Conservation (phyloP, 2,797 vertebrate genomes). For the Antennarius maculatus region DNA sequence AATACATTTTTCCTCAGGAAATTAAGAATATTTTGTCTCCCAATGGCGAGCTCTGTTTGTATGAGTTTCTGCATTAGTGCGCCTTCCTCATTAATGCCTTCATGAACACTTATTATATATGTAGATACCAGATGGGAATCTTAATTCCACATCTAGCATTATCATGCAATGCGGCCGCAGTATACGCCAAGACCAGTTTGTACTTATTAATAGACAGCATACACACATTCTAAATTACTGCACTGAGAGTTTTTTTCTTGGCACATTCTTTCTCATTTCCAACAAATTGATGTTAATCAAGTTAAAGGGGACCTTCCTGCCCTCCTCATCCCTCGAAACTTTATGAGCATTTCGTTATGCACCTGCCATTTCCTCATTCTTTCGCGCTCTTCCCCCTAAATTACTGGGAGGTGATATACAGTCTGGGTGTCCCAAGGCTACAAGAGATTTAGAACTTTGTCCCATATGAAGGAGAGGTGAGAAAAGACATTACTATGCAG, state of each 20-base stretch:
- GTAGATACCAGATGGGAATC: slow-evolving; percentile 4
- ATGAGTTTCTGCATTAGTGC: slow-evolving; percentile 7
- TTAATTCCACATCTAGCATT: slow-evolving; percentile 18
- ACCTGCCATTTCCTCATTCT: slow-evolving; percentile 68
- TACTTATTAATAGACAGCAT: slow-evolving; percentile 13
- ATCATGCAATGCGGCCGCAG: slow-evolving; percentile 5
- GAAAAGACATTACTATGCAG: slow-evolving; percentile 83
- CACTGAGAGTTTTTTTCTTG: slow-evolving; percentile 27
- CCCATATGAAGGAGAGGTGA: slow-evolving; percentile 82
- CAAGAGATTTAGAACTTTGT: slow-evolving; percentile 83
- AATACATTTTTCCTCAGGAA: slow-evolving; percentile 47
- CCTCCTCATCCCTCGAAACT: slow-evolving; percentile 66
- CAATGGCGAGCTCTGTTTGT: slow-evolving; percentile 30
- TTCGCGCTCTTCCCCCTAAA: slow-evolving; percentile 71
- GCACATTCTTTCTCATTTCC: slow-evolving; percentile 43
- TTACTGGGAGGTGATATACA: slow-evolving; percentile 80
- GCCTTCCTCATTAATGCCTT: slow-evolving; percentile 16
- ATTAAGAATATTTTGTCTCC: slow-evolving; percentile 25
- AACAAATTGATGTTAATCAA: slow-evolving; percentile 60
- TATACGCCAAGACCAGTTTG: background rate
- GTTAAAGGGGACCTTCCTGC: slow-evolving; percentile 55
- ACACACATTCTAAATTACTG: slow-evolving; percentile 34
- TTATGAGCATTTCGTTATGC: slow-evolving; percentile 70
- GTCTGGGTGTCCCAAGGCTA: slow-evolving; percentile 78
- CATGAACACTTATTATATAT: slow-evolving; percentile 23